Evolutionary conservation across 2,888 invertebrate genomes (phyloP).

Genomic region (Polydrusus tereticollis): DNA sequence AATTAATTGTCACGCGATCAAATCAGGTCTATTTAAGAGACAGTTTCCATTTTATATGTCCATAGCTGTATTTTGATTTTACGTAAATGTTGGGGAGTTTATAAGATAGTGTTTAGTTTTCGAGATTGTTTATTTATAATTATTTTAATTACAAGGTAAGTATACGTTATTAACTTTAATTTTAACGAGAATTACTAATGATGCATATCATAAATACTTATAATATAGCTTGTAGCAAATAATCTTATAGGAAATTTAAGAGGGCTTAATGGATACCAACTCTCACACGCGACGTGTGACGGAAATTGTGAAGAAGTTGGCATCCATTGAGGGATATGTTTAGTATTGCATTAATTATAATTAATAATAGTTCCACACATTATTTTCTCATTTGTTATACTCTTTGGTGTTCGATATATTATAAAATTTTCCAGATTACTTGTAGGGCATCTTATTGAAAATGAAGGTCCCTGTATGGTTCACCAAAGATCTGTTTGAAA

Average conservation of each 20-base stretch:
- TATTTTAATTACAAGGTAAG: not conserved
- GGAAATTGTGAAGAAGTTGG: too few species aligned
- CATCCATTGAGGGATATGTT: too few species aligned
- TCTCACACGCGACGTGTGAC: too few species aligned
- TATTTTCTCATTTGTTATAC: too few species aligned
- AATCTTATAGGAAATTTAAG: too few species aligned
- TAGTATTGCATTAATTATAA: too few species aligned
- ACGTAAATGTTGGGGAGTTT: not conserved
- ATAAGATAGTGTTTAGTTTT: not conserved
- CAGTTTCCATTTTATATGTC: not conserved
- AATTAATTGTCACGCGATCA: slow-evolving; percentile 12
- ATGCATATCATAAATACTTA: too few species aligned
- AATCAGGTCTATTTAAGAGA: slow-evolving; percentile 18
- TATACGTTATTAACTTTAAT: too few species aligned
- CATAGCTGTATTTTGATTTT: not conserved
- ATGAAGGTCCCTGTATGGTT: slow-evolving; percentile 59
- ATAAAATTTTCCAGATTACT: not conserved
- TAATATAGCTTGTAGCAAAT: too few species aligned
- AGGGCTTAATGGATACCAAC: too few species aligned
- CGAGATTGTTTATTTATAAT: not conserved
- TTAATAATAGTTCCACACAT: too few species aligned
- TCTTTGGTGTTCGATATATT: not conserved
- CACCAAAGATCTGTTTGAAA: slow-evolving; percentile 57
- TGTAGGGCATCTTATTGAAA: not conserved
- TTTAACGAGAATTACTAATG: too few species aligned